phyloP scores from a whole-genome alignment of 2,113 vertebrate genomes.

The Erinaceus europaeus region DNA sequence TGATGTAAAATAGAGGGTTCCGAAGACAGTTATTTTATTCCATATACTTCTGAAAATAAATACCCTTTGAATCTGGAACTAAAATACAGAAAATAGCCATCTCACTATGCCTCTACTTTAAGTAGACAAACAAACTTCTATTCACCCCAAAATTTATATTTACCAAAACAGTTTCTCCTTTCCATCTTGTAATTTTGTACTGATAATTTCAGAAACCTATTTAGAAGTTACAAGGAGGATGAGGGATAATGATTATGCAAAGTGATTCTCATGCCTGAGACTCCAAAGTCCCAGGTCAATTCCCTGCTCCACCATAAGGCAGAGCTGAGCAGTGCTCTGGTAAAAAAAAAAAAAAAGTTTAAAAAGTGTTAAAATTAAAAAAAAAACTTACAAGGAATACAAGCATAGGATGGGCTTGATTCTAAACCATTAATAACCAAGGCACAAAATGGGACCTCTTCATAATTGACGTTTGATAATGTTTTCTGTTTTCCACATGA shows the following conservation, averaged over 20 bases:
- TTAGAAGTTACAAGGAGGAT: background rate
- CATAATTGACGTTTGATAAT: background rate
- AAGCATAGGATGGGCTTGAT: background rate
- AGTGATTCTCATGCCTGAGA: too few relatives aligned
- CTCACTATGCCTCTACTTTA: background rate
- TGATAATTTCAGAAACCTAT: background rate
- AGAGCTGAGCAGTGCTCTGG: too few relatives aligned
- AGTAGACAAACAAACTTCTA: background rate
- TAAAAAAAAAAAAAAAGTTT: too few relatives aligned
- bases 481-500: background rate
- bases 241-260: too few relatives aligned
- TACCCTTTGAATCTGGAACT: background rate
- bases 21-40: background rate
- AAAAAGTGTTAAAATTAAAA: too few relatives aligned
- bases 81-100: background rate
- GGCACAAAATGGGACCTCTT: background rate
- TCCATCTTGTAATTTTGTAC: background rate
- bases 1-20: constrained; percentile 10
- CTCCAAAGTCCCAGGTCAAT: too few relatives aligned
- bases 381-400: too few relatives aligned
- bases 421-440: background rate
- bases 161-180: too few relatives aligned
- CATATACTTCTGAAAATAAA: background rate
- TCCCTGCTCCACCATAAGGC: too few relatives aligned
- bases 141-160: background rate